Conservation (phyloP, 2,113 vertebrate species). For the Poecile atricapillus region DNA sequence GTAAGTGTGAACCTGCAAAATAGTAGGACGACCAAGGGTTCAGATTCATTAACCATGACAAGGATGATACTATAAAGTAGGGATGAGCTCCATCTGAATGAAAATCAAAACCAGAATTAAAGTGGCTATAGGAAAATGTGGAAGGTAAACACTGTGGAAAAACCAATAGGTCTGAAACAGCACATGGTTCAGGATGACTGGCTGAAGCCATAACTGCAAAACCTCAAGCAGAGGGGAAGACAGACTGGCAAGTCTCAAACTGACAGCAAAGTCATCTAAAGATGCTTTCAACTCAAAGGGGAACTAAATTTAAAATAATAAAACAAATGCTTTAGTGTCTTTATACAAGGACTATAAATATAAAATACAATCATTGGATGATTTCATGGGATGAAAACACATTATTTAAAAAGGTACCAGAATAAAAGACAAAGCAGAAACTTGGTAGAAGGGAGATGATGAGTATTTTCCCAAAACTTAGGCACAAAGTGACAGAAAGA, state of each 20-base stretch:
- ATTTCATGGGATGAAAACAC: background rate
- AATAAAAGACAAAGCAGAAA: background rate
- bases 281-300: background rate
- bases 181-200: background rate
- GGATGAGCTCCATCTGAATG: background rate
- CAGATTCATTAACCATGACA: background rate
- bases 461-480: background rate
- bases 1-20: background rate
- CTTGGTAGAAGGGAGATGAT: background rate
- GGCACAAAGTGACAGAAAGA: background rate
- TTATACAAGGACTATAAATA: background rate
- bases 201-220: background rate
- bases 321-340: background rate
- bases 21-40: rapidly evolving
- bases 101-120: background rate
- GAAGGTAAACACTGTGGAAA: background rate
- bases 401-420: background rate
- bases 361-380: background rate
- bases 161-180: background rate
- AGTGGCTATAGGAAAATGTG: background rate
- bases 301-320: background rate
- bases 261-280: background rate
- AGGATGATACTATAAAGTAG: background rate
- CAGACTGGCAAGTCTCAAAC: background rate
- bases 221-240: background rate